Base-by-base conservation (phyloP, 2,113 vertebrate species). In the Pelusios castaneus region DNA sequence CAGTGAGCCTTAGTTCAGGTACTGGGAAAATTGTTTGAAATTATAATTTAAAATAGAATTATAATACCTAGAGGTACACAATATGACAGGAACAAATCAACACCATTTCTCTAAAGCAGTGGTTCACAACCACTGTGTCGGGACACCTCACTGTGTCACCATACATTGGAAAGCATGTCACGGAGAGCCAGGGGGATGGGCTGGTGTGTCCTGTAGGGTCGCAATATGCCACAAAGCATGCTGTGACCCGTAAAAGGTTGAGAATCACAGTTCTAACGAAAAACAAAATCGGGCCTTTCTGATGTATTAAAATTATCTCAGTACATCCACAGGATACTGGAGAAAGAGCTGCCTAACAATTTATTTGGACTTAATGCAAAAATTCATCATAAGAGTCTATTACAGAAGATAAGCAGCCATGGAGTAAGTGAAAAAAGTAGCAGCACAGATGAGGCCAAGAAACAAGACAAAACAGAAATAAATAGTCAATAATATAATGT, bases 1-100 rank as follows among this genome's bases (percentile, higher is more conserved):
- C n/a, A 84, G 29, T 27, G 86, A 87, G 58, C 51, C 92, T 22
- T 75, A 41, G 45, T 91, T 88, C 41, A 92, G 54, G 38, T 10
- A 81, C 34, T 4, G 89, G 31, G 47, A 78, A 38, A 91, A 79
- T 29, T 58, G 88, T 19, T 29, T 90, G 60, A 95, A 93, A 88
- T 87, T 60, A 31, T 60, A 1, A 90, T 63, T 51, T 58, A 88
- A 91, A 82, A 76, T 38, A 38, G 6, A 27, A 70, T 54, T 51
- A 70, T 52, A 41, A 82, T 77, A 16, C 0, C 0, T 0, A 12
- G 67, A 16, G 29, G 6, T 34, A 13, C 21, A 88, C 31, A 27
- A 80, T 51, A 81, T 0, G 0, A 21, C 29, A 84, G 0, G 3
- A 90, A 8, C 51, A 76, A 16, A 5, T 27, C 24, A 67, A 31